Evolutionary conservation across 2,113 vertebrate species (phyloP).

Genomic region (Eulemur rufifrons): DNA sequence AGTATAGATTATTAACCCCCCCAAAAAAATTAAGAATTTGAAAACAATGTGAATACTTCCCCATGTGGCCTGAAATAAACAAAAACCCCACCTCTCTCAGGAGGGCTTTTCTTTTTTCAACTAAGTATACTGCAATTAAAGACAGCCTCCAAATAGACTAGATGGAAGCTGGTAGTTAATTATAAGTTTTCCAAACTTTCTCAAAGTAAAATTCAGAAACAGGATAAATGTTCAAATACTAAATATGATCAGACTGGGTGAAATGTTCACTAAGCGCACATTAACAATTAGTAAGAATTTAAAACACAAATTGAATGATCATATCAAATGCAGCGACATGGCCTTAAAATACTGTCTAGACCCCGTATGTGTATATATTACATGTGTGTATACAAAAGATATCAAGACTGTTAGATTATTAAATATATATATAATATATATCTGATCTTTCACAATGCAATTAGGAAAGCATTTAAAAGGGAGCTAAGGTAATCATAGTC

Average conservation of each 20-base stretch:
- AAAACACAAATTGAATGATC: slow-evolving; percentile 28
- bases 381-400: not conserved
- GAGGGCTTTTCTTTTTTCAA: not conserved
- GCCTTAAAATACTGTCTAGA: not conserved
- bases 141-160: not conserved
- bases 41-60: slow-evolving; percentile 27
- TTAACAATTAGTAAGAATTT: not conserved
- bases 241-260: not conserved
- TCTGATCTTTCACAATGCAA: slow-evolving; percentile 41
- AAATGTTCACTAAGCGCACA: slow-evolving; percentile 30
- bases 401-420: not conserved
- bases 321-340: not conserved
- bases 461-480: slow-evolving; percentile 46
- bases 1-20: not conserved
- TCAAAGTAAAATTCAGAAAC: slow-evolving; percentile 31
- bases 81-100: not conserved
- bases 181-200: slow-evolving; percentile 7
- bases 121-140: not conserved
- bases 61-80: slow-evolving; percentile 26
- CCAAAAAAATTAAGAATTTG: not conserved
- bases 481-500: slow-evolving; percentile 42
- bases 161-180: not conserved
- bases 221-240: slow-evolving; percentile 15
- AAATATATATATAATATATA: slow-evolving; percentile 7
- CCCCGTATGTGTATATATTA: not conserved